Evolutionary conservation across 2,888 invertebrate genomes (phyloP), one percentile per base, ranked within the genome.

Genomic region (Orthosia gothica): DNA sequence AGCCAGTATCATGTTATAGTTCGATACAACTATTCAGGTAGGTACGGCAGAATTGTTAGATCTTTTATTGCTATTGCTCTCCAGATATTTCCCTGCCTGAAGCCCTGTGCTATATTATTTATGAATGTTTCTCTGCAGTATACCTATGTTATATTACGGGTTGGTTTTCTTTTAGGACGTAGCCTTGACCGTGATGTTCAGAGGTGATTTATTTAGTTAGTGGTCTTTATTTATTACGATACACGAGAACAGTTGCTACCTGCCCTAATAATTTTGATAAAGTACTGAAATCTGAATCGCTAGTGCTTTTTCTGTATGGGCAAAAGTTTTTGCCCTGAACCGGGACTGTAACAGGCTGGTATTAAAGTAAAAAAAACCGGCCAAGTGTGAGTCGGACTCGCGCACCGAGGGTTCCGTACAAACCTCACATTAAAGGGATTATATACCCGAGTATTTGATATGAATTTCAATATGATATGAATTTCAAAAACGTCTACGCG

Each of bases 21-120:
- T 75, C 32, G 12, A 32, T 47, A 52, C 23, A 18, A 45, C 26
- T 45, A 47, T 26, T 45, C 2, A 45, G 23, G 15, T 49, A 54
- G 3, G 7, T 7, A 18, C 16, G 13, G 13, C 16, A 23, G 47
- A 71, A 54, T 73, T 47, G n/a, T 47, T 70, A 69, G 47, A 54
- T 66, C 68, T 87, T 84, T 84, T 85, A 88, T 81, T 86, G 80
- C 77, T 54, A 26, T 68, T 40, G 16, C 50, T 47, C 32, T 50
- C 16, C 13, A 52, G 68, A 47, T 69, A 72, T 72, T 66, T 80
- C 54, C 32, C 66, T 57, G 58, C 58, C 11, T 26, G 23, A 71
- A 73, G 9, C 7, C 40, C 40, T 40, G 0, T 9, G 9, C 63
- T 72, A 81, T 79, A 86, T 87, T 82, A 89, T 89, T 88, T 88